Conservation (phyloP, 2,113 vertebrate species). For the Lampris megalopsis region DNA sequence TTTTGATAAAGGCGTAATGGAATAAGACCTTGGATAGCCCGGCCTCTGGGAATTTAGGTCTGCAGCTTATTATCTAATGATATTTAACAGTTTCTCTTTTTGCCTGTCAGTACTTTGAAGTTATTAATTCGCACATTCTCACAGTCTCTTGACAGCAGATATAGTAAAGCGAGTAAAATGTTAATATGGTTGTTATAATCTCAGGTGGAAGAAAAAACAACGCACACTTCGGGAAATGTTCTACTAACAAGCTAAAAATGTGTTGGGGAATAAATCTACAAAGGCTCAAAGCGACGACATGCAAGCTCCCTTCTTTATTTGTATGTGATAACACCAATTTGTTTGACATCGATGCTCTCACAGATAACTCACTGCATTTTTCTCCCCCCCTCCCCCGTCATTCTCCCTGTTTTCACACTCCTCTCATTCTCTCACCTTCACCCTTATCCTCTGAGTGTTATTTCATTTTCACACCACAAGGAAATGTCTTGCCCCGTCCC, state of each 20-base stretch:
- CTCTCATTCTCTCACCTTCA: constrained; percentile 37
- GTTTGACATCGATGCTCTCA: constrained; percentile 25
- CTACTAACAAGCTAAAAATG: no score
- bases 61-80: background rate
- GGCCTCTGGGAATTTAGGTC: background rate
- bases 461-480: constrained; percentile 26
- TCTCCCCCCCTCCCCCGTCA: constrained; percentile 31
- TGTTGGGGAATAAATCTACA: no score
- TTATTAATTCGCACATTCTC: no score
- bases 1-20: no score
- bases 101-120: background rate
- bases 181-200: no score
- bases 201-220: no score
- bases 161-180: no score
- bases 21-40: no score
- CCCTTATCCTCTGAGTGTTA: constrained; percentile 25
- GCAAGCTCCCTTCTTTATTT: background rate
- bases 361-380: background rate
- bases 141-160: no score
- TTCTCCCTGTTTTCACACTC: constrained; percentile 36
- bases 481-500: background rate
- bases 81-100: background rate
- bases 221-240: no score
- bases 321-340: constrained; percentile 6
- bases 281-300: background rate